phyloP scores from a whole-genome alignment of 1,140 invertebrate genomes.

The Lethocerus indicus region DNA sequence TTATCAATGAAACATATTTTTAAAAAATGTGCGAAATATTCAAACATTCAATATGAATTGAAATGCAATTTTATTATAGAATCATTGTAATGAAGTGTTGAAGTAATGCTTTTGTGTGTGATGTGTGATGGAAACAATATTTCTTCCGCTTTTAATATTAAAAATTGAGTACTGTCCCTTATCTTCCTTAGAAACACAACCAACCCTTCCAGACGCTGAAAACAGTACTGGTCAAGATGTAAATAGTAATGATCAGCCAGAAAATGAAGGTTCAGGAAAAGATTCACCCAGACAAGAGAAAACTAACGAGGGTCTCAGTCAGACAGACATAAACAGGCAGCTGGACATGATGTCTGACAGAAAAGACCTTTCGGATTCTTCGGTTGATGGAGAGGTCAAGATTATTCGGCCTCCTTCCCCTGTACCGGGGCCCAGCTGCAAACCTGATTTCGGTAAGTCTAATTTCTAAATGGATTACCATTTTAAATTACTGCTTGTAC shows the following conservation, averaged over 20 bases:
- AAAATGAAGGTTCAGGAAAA: no score
- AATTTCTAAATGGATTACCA: no score
- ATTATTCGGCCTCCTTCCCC: conserved; percentile 17
- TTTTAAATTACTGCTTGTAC: no score
- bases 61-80: not conserved
- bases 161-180: no score
- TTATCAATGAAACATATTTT: not conserved
- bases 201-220: no score
- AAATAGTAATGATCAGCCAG: no score
- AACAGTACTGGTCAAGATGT: no score
- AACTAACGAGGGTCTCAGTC: not conserved
- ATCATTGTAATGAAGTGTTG: no score
- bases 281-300: not conserved
- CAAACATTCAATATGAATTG: not conserved
- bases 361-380: not conserved
- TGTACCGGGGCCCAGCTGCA: conserved; percentile 17
- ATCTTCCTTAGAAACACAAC: no score
- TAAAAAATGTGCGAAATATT: not conserved
- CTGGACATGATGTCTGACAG: not conserved
- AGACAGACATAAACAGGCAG: not conserved
- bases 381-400: conserved; percentile 8
- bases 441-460: conserved; percentile 18
- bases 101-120: no score
- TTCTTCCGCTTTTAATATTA: no score
- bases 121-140: no score